Evolutionary conservation across 2,113 vertebrate genomes (phyloP), one percentile per base, ranked within the genome.

Genomic region (Tachycineta bicolor): DNA sequence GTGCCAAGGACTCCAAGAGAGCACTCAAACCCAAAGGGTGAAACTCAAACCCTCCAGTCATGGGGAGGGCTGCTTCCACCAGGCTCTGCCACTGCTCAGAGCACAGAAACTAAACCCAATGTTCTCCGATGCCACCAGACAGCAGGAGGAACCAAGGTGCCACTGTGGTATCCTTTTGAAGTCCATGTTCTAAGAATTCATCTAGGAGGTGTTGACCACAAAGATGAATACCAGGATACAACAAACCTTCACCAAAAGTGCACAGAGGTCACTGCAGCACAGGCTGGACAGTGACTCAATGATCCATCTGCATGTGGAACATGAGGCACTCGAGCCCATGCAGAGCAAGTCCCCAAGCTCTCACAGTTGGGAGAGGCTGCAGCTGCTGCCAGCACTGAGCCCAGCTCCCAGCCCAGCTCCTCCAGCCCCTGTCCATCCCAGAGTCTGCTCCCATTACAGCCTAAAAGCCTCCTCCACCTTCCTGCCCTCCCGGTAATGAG

Each of bases 11-110:
- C 26, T 63, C 33, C 64, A 14, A 22, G 47, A 55, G 29, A 44
- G 6, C 8, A 24, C 16, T 14, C 10, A 3, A 60, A 31, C 8
- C 1, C 26, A 4, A 26, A 33, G 55, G 15, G 41, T 37, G 37
- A 37, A 37, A 37, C 37, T 37, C 37, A 37, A 53, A 23, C 33
- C 39, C 34, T 39, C 24, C 4, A 0, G 1, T 19, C 21, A 26
- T 0, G 6, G 17, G 39, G 4, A 47, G 5, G 3, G 44, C 33
- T n/a, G 50, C 52, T 39, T 18, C 18, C 20, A 5, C 1, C 0
- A 5, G 52, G 53, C 49, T 46, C 73, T 10, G 44, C 37, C 50
- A 22, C 59, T 52, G 64, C 50, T 55, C 34, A 33, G 39, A 67
- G 50, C 65, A 52, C 83, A 71, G 49, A 55, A 60, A 80, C 31